phyloP scores from a whole-genome alignment of 2,797 vertebrate species.

The Nothura maculosa region DNA sequence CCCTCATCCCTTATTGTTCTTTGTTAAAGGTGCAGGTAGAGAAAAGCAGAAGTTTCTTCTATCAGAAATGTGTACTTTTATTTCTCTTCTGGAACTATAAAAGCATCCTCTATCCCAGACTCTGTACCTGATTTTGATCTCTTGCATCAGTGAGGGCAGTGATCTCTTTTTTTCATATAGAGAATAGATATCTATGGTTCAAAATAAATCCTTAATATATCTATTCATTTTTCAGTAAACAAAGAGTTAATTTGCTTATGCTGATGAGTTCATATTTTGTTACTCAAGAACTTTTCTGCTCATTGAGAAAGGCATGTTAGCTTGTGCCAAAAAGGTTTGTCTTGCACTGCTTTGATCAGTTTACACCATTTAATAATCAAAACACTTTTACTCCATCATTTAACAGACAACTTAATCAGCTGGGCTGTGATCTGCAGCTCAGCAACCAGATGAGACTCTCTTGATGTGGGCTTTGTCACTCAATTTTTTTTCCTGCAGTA shows the following conservation, averaged over 20 bases:
- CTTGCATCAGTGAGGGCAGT: not conserved
- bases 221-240: not conserved
- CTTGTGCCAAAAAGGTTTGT: slow-evolving; percentile 55
- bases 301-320: not conserved
- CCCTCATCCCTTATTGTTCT: not conserved
- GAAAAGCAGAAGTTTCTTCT: not conserved
- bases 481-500: slow-evolving; percentile 33
- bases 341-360: slow-evolving; percentile 55
- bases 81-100: not conserved
- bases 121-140: accelerated
- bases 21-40: not conserved
- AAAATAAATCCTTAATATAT: not conserved
- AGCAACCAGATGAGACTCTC: slow-evolving; percentile 43
- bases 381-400: slow-evolving; percentile 51
- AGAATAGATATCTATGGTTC: not conserved
- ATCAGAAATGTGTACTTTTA: not conserved
- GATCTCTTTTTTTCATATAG: not conserved
- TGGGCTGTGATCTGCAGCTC: slow-evolving; percentile 67
- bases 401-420: slow-evolving; percentile 63
- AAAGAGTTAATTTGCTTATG: slow-evolving; percentile 23
- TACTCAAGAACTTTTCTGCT: not conserved
- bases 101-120: not conserved
- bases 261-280: slow-evolving; percentile 22
- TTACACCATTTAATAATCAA: slow-evolving; percentile 61
- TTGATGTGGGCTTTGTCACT: slow-evolving; percentile 35